Base-by-base conservation (phyloP, 1,140 invertebrate genomes). In the Maconellicoccus hirsutus region DNA sequence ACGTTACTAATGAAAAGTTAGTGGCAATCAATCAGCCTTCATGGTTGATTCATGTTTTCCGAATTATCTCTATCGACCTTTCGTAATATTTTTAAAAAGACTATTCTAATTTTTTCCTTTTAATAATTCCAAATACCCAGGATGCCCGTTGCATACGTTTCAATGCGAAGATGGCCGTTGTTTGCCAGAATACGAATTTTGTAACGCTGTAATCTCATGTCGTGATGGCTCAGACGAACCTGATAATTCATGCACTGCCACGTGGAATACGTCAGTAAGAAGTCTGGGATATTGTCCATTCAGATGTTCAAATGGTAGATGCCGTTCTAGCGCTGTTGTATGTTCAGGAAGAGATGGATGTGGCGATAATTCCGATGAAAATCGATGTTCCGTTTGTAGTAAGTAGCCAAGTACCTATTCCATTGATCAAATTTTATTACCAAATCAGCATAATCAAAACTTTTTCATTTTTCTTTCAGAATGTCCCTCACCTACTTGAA, bases 341-440 rank as follows among this genome's bases (percentile, higher is more conserved):
- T 94, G 92, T 79, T 93, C 89, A 12, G 92, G 92, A 8, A 82
- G 88, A 12, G 92, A 94, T 78, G 92, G 92, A 27, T 94, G 93
- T 77, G 92, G 92, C 6, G 92, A 95, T 82, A 89, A 89, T 73
- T 90, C 87, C 59, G 93, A 95, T 78, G 93, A 95, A 80, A 84
- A 84, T 39, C 84, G 85, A 72, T 95, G 93, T 78, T 83, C 83
- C 70, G 88, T 94, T 72, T 94, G 93, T 79, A 86, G 92, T 94
- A 61, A 75, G 76, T 74, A n/a, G 26, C 14, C 8, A 4, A 59
- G n/a, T 16, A 4, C 16, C 4, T 59, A 59, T 19, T 59, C 3
- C 4, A 7, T 59, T 19, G 16, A 59, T 59, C 21, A 19, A 59
- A 16, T 19, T 22, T 59, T 59, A 7, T 59, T 59, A 59, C 16